Conservation (phyloP, 1,140 invertebrate species). For the Mercenaria mercenaria region DNA sequence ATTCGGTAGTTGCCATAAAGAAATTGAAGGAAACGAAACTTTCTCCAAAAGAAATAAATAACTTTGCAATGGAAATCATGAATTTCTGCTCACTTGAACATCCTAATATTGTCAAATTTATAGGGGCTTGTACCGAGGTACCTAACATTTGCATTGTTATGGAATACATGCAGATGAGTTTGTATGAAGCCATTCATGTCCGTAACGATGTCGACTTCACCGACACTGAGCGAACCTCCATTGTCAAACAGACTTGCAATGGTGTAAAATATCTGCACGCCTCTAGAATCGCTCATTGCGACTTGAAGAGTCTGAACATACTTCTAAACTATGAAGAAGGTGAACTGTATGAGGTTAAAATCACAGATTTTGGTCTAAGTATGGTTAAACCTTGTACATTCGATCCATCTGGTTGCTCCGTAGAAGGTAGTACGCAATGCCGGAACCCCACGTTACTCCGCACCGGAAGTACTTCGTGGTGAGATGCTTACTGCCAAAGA, state of each 20-base stretch:
- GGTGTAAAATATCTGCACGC: constrained; percentile 40
- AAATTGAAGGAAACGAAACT: constrained; percentile 56
- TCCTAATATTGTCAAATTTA: constrained; percentile 70
- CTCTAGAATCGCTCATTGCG: not conserved
- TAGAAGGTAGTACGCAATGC: constrained; percentile 29
- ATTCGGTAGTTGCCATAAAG: constrained; percentile 70
- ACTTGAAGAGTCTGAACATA: constrained; percentile 18
- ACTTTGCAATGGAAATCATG: constrained; percentile 67
- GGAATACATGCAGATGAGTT: constrained; percentile 73
- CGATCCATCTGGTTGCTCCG: not conserved
- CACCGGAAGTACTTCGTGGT: constrained; percentile 70
- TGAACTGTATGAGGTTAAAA: constrained; percentile 48
- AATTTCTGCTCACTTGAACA: constrained; percentile 64
- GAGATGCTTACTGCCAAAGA: constrained; percentile 43
- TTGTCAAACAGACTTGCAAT: constrained; percentile 15
- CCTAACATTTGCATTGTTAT: constrained; percentile 72
- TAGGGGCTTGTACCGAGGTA: constrained; percentile 62
- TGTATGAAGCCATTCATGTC: constrained; percentile 71
- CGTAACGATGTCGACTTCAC: not conserved
- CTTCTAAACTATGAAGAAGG: not conserved
- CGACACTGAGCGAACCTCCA: not conserved
- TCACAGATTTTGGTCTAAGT: constrained; percentile 72
- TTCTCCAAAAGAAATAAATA: constrained; percentile 32
- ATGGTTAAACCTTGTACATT: constrained; percentile 58
- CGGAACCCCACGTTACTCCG: constrained; percentile 71